phyloP scores from a whole-genome alignment of 1,140 invertebrate species.

The Helicoverpa armigera region DNA sequence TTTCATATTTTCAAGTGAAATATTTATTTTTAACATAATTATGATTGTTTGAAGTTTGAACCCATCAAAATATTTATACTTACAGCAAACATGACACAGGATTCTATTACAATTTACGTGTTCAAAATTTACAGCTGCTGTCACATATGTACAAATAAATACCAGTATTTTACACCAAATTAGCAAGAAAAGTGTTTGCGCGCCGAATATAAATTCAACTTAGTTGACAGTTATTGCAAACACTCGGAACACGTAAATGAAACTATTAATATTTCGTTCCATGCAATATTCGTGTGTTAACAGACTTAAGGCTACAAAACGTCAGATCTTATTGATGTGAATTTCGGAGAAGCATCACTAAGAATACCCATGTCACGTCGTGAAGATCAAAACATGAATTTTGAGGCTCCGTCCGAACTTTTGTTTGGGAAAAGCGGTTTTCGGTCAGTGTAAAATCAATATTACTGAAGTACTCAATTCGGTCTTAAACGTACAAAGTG shows the following conservation, averaged over 20 bases:
- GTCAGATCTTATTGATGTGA: background rate
- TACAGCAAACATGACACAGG: too few relatives aligned
- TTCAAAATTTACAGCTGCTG: background rate
- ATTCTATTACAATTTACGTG: too few relatives aligned
- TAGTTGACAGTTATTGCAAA: constrained; percentile 28
- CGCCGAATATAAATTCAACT: constrained; percentile 1
- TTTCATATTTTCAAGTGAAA: too few relatives aligned
- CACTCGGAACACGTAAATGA: background rate
- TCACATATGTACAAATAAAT: background rate
- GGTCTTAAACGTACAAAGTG: background rate
- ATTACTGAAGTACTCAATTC: too few relatives aligned
- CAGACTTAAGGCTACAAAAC: background rate
- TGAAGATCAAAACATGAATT: background rate
- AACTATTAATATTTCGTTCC: constrained; percentile 9
- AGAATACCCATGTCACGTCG: background rate
- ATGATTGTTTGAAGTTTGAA: too few relatives aligned
- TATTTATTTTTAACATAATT: too few relatives aligned
- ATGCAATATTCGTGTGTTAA: background rate
- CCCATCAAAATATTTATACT: too few relatives aligned
- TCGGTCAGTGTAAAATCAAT: too few relatives aligned
- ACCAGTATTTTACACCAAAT: background rate
- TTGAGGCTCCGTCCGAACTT: background rate
- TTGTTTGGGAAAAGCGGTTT: background rate
- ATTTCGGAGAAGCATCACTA: background rate
- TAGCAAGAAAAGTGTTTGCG: background rate